phyloP scores from a whole-genome alignment of 2,888 invertebrate genomes.

The Yponomeuta plumbellus region DNA sequence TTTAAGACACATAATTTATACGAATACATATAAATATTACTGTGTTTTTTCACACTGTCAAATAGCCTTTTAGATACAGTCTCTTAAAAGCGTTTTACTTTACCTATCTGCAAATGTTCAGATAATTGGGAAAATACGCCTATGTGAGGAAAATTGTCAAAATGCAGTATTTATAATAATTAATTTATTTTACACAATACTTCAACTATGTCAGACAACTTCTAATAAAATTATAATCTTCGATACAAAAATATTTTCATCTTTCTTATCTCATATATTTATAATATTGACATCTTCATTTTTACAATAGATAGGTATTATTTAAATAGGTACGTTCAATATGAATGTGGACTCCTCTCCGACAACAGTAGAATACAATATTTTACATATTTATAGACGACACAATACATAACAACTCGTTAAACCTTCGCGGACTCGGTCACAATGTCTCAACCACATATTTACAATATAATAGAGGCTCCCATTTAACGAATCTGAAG shows the following conservation, averaged over 20 bases:
- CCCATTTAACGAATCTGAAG: slow-evolving; percentile 41
- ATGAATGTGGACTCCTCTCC: neutral
- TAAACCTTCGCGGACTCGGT: slow-evolving; percentile 23
- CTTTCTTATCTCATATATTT: slow-evolving; percentile 52
- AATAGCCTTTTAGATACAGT: too few relatives aligned
- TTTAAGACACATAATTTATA: too few relatives aligned
- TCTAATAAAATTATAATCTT: slow-evolving; percentile 63
- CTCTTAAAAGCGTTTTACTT: too few relatives aligned
- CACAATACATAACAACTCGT: slow-evolving; percentile 3
- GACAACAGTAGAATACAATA: slow-evolving; percentile 23
- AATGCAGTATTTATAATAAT: slow-evolving; percentile 20
- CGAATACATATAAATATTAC: too few relatives aligned
- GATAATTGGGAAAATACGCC: too few relatives aligned
- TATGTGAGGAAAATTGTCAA: neutral
- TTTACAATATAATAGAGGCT: slow-evolving; percentile 48
- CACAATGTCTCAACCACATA: slow-evolving; percentile 46
- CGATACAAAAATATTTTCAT: slow-evolving; percentile 74
- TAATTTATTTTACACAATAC: slow-evolving; percentile 70
- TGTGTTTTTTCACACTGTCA: too few relatives aligned
- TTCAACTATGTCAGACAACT: slow-evolving; percentile 63
- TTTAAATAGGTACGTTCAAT: slow-evolving; percentile 19
- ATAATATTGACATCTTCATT: slow-evolving; percentile 63
- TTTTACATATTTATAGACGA: slow-evolving; percentile 27
- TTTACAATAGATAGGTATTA: slow-evolving; percentile 44
- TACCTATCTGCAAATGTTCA: too few relatives aligned